Percentiles rank a stretch among this genome's conserved stretches.
phyloP scores from a whole-genome alignment of 2,888 invertebrate species.

The Dasysyrphus tricinctus region DNA sequence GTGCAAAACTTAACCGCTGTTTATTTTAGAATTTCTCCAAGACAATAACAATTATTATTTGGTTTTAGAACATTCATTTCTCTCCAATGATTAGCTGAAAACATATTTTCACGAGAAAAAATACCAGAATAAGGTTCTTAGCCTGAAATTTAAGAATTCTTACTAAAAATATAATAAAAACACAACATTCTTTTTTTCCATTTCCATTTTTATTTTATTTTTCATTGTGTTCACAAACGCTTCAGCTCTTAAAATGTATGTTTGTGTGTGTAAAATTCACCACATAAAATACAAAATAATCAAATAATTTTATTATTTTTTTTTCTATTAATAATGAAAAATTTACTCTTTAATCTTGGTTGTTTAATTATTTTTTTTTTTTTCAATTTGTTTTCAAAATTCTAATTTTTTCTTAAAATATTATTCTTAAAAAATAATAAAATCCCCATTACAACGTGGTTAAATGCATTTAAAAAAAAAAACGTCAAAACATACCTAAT shows the following conservation, averaged over 20 bases:
- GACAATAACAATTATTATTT: no score
- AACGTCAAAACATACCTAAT: constrained; percentile 47
- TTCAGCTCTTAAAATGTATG: constrained; percentile 46
- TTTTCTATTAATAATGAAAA: constrained; percentile 27
- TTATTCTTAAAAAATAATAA: constrained; percentile 32
- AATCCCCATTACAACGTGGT: constrained; percentile 63
- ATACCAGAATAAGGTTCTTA: no score
- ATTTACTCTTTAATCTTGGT: constrained; percentile 16
- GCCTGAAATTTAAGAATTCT: neutral
- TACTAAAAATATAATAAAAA: neutral
- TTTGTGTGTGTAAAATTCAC: constrained; percentile 52
- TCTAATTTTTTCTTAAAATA: constrained; percentile 59
- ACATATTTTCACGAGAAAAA: no score
- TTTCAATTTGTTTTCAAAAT: constrained; percentile 37
- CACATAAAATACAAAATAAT: constrained; percentile 61
- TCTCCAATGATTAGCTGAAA: no score
- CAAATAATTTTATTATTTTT: constrained; percentile 28
- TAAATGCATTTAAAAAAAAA: constrained; percentile 68
- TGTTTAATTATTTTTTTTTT: constrained; percentile 25
- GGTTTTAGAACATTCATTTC: no score
- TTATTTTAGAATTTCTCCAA: no score
- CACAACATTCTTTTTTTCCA: constrained; percentile 44
- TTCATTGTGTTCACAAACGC: constrained; percentile 68
- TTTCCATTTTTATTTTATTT: constrained; percentile 65
- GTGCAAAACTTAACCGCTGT: no score